Evolutionary conservation across 2,888 invertebrate species (phyloP).

Genomic region (Cordilura impudica): DNA sequence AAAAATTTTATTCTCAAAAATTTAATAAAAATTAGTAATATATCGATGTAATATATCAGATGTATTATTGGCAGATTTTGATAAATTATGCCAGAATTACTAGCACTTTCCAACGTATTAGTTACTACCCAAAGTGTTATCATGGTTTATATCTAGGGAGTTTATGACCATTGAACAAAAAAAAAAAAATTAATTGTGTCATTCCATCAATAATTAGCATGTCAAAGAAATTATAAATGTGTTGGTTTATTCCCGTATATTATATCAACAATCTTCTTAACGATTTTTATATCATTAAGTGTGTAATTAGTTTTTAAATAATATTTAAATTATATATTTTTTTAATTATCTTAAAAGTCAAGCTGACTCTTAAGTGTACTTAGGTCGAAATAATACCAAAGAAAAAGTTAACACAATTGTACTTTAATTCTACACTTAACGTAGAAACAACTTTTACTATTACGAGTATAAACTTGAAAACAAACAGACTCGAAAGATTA

Average conservation of each 20-base stretch:
- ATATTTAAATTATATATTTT: background rate
- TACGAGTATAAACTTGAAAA: background rate
- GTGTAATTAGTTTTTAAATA: slow-evolving; percentile 18
- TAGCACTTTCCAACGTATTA: too few species aligned
- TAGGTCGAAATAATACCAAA: background rate
- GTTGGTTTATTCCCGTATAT: background rate
- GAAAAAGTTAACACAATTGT: background rate
- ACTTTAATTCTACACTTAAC: background rate
- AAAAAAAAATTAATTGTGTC: too few species aligned
- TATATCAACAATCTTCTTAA: background rate
- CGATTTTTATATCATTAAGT: slow-evolving; percentile 1
- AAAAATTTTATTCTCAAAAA: too few species aligned
- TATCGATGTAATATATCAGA: too few species aligned
- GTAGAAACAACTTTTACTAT: background rate
- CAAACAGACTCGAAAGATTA: background rate
- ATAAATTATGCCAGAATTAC: too few species aligned
- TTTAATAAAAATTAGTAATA: too few species aligned
- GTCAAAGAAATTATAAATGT: background rate
- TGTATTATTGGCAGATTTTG: too few species aligned
- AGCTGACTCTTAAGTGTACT: background rate
- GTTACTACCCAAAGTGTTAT: too few species aligned
- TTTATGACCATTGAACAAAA: too few species aligned
- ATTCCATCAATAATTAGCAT: background rate
- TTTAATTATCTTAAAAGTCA: slow-evolving; percentile 1
- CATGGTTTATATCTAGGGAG: too few species aligned